Evolutionary conservation across 2,113 vertebrate species (phyloP).

Genomic region (Orientallactaga bullata): DNA sequence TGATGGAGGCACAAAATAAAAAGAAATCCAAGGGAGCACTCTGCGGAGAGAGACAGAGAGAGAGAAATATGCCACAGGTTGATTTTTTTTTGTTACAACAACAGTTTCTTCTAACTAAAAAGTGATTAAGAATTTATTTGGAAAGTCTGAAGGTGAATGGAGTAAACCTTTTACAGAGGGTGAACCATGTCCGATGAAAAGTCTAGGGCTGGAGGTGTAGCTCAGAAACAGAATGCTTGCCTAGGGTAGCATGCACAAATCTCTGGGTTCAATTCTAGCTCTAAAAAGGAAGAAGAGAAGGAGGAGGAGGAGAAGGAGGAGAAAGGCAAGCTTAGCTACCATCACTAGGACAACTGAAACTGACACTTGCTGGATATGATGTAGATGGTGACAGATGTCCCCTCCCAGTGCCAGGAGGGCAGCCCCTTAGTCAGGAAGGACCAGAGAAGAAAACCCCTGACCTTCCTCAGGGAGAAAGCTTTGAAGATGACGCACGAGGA

Average conservation of each 20-base stretch:
- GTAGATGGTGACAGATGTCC: too few relatives aligned
- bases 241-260: background rate
- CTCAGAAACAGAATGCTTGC: background rate
- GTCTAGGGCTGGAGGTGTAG: too few relatives aligned
- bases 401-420: background rate
- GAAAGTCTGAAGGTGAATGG: constrained; percentile 23
- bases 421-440: background rate
- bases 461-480: background rate
- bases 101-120: background rate
- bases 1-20: background rate
- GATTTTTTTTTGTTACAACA: background rate
- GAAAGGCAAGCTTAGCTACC: background rate
- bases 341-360: background rate
- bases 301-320: background rate
- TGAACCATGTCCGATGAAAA: background rate
- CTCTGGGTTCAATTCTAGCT: background rate
- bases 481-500: background rate
- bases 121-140: background rate
- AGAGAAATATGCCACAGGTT: background rate
- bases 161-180: background rate
- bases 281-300: background rate
- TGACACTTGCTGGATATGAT: background rate
- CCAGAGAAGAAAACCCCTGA: background rate
- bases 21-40: background rate
- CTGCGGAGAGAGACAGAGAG: background rate